A percentile compares a stretch with the other conserved stretches of the same genome.
phyloP scores from a whole-genome alignment of 2,888 invertebrate genomes.

The Anoplius nigerrimus region DNA sequence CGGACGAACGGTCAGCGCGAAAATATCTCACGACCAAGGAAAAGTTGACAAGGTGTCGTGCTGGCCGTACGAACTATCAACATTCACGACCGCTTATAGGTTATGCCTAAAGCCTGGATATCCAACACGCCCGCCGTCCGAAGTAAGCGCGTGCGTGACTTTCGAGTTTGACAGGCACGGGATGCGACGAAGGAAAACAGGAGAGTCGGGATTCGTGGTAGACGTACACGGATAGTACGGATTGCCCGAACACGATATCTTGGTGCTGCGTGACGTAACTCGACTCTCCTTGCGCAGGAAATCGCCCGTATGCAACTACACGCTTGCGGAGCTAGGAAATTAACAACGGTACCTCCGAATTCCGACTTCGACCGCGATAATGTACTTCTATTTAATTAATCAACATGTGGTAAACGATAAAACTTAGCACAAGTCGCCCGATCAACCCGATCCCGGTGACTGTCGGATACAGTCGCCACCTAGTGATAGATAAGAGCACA shows the following conservation, averaged over 20 bases:
- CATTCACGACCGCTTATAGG: slow-evolving; percentile 55
- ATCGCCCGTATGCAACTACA: slow-evolving; percentile 32
- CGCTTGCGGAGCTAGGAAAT: slow-evolving; percentile 29
- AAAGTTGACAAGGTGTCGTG: slow-evolving; percentile 37
- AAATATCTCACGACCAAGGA: slow-evolving; percentile 28
- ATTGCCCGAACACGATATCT: slow-evolving; percentile 47
- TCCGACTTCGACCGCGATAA: slow-evolving; percentile 43
- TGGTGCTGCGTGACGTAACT: slow-evolving; percentile 57
- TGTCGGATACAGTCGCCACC: slow-evolving; percentile 53
- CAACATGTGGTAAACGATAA: slow-evolving; percentile 67
- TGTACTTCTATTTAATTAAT: slow-evolving; percentile 59
- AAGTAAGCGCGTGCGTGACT: slow-evolving; percentile 47
- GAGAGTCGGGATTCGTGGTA: slow-evolving; percentile 39
- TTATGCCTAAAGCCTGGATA: slow-evolving; percentile 41
- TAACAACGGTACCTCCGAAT: slow-evolving; percentile 40
- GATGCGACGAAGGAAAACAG: slow-evolving; percentile 37
- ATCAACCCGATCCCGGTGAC: slow-evolving; percentile 67
- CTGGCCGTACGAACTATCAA: slow-evolving; percentile 41
- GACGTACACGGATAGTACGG: slow-evolving; percentile 43
- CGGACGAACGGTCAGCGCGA: slow-evolving; percentile 18
- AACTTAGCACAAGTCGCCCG: slow-evolving; percentile 62
- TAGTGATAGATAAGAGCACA: slow-evolving; percentile 31
- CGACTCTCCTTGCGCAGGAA: slow-evolving; percentile 39
- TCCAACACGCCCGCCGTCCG: slow-evolving; percentile 9
- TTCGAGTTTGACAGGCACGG: slow-evolving; percentile 41